Percentiles rank a stretch among this genome's conserved stretches.
Evolutionary conservation across 2,888 invertebrate species (phyloP).

Genomic region (Byasa hedistus): DNA sequence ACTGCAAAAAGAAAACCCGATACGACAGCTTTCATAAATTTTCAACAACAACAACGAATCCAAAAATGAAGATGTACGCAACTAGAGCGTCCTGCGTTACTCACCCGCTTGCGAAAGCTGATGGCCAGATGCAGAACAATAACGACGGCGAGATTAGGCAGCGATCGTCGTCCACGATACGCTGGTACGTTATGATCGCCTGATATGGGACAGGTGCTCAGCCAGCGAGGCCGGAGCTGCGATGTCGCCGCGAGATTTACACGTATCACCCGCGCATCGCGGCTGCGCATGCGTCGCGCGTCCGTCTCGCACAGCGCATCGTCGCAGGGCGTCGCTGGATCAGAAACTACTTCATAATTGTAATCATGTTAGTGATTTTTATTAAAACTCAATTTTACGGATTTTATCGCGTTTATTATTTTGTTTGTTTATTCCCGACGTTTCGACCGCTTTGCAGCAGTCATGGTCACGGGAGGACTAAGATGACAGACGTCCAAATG

Average conservation of each 20-base stretch:
- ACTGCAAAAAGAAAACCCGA: too few species aligned
- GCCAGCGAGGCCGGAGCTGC: conserved; percentile 33
- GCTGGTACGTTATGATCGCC: conserved; percentile 36
- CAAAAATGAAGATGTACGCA: too few species aligned
- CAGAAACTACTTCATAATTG: conserved; percentile 5
- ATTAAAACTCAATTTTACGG: too few species aligned
- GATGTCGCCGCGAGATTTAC: conserved; percentile 32
- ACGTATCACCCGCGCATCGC: conserved; percentile 48
- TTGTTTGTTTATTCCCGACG: too few species aligned
- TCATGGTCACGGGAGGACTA: too few species aligned
- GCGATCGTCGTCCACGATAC: conserved; percentile 34
- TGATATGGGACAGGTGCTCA: conserved; percentile 41
- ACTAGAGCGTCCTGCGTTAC: not conserved
- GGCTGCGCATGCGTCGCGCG: conserved; percentile 52
- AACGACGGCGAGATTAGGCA: conserved; percentile 33
- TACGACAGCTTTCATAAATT: too few species aligned
- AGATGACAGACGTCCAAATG: too few species aligned
- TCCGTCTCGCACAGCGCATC: conserved; percentile 46
- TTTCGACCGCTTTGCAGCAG: too few species aligned
- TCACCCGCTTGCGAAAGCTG: not conserved
- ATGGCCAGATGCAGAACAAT: conserved; percentile 20
- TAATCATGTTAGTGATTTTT: too few species aligned
- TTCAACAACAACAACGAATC: too few species aligned
- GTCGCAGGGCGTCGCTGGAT: conserved; percentile 10
- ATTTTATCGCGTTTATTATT: too few species aligned